Percentiles rank a stretch among this genome's conserved stretches.
phyloP scores from a whole-genome alignment of 2,797 vertebrate species.

The Cichlasoma orientale region DNA sequence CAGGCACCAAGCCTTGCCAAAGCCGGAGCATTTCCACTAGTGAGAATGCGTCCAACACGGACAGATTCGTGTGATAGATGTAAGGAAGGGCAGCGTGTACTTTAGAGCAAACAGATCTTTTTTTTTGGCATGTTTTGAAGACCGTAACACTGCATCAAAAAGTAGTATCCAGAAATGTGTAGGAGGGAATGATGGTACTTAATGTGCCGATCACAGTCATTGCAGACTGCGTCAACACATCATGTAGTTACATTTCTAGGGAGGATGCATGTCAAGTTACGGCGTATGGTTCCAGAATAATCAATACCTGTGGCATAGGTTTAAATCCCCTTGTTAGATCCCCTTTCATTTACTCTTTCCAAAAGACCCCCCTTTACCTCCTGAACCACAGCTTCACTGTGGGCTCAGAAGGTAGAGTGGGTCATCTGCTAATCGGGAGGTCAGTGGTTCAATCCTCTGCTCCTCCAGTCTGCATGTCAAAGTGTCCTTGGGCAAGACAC shows the following conservation, averaged over 20 bases:
- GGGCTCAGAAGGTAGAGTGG: background rate
- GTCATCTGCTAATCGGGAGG: background rate
- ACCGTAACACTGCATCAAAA: background rate
- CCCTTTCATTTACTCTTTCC: too few relatives aligned
- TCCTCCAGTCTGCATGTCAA: background rate
- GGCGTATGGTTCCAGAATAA: too few relatives aligned
- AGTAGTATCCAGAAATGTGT: background rate
- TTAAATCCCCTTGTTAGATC: too few relatives aligned
- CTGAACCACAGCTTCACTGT: background rate
- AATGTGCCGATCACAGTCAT: background rate
- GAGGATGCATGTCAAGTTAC: too few relatives aligned
- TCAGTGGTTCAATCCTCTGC: background rate
- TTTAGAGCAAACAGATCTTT: background rate
- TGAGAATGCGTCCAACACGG: background rate
- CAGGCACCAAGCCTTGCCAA: background rate
- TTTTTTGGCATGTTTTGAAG: conserved; percentile 3
- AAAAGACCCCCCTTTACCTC: too few relatives aligned
- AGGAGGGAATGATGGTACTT: background rate
- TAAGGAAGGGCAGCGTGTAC: background rate
- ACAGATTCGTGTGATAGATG: background rate
- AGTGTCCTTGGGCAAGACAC: background rate
- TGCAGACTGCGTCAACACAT: background rate
- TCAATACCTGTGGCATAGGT: too few relatives aligned
- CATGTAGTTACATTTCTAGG: background rate
- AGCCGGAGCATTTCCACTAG: background rate